Base-by-base conservation (phyloP, 2,113 vertebrate genomes). In the Pluvianellus socialis region DNA sequence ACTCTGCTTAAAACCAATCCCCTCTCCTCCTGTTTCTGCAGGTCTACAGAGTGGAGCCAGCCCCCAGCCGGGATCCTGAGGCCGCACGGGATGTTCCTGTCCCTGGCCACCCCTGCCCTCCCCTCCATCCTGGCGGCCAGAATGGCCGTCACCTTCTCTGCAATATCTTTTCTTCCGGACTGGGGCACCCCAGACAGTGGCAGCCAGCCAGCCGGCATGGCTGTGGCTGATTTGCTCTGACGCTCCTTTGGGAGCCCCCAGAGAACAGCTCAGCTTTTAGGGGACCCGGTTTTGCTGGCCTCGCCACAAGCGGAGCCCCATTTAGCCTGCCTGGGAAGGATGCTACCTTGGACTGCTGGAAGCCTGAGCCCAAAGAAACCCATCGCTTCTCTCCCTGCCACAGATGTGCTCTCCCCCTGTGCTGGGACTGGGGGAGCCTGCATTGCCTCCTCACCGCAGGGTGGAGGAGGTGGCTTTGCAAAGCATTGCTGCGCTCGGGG, bases 61-160 rank as follows among this genome's bases (percentile, higher is more conserved):
- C 30, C 90, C 96, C 47, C 96, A 96, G 0, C 74, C n/a, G 1
- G 94, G 67, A 93, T 97, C 97, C 80, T 97, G 97, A 97, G 74
- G 59, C 59, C 40, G 71, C 2, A 2, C 2, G 5, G 82, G 94
- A 71, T 58, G 21, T 65, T 90, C 66, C 38, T 2, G 49, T 56
- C 68, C 87, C 80, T 81, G 56, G 77, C 58, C 17, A 67, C 66
- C 87, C 90, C 66, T 63, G 40, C 88, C 94, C 61, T 92, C 53
- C 89, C 86, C 50, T 79, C 35, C 55, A 24, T 63, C 84, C 80
- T 71, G 82, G 45, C 5, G 0, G 62, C 92, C 79, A 90, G 58
- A 91, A 71, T 1, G 1, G 35, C 84, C 9, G 4, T 92, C 81
- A 53, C 77, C 76, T 96, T 79, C 90, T 96, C 91, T 94, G 94